Percentiles rank a stretch among this genome's conserved stretches.
Evolutionary conservation across 2,888 invertebrate genomes (phyloP).

Genomic region (Shargacucullia verbasci): DNA sequence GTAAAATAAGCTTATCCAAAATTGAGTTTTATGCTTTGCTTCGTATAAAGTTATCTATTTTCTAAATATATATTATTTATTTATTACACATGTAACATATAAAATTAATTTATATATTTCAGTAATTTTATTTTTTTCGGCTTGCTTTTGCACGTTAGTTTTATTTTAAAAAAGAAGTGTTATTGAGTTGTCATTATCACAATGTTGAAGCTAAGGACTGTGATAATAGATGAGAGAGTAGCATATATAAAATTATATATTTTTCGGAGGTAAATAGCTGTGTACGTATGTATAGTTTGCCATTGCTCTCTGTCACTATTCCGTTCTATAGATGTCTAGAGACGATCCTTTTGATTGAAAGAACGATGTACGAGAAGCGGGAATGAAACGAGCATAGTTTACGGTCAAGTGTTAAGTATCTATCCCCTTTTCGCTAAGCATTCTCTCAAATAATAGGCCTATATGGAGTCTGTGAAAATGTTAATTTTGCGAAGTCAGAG

Average conservation of each 20-base stretch:
- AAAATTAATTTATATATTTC: too few species aligned
- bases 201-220: slow-evolving; percentile 81
- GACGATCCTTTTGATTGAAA: slow-evolving; percentile 15
- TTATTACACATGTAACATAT: not conserved
- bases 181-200: slow-evolving; percentile 56
- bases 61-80: too few species aligned
- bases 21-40: too few species aligned
- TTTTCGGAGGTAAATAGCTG: slow-evolving; percentile 63
- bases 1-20: too few species aligned
- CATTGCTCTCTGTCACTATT: slow-evolving; percentile 66
- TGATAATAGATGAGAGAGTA: slow-evolving; percentile 82
- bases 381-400: not conserved
- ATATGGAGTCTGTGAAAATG: slow-evolving; percentile 31
- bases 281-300: slow-evolving; percentile 64
- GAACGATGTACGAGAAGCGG: slow-evolving; percentile 1
- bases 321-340: slow-evolving; percentile 62
- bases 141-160: not conserved
- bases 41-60: too few species aligned
- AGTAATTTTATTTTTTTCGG: not conserved
- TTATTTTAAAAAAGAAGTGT: not conserved
- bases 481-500: slow-evolving; percentile 36
- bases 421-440: slow-evolving; percentile 12
- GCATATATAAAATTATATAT: slow-evolving; percentile 67
- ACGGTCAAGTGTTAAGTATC: not conserved
- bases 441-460: slow-evolving; percentile 45